Evolutionary conservation across 2,113 vertebrate genomes (phyloP).

Genomic region (Siphamia tubifer): DNA sequence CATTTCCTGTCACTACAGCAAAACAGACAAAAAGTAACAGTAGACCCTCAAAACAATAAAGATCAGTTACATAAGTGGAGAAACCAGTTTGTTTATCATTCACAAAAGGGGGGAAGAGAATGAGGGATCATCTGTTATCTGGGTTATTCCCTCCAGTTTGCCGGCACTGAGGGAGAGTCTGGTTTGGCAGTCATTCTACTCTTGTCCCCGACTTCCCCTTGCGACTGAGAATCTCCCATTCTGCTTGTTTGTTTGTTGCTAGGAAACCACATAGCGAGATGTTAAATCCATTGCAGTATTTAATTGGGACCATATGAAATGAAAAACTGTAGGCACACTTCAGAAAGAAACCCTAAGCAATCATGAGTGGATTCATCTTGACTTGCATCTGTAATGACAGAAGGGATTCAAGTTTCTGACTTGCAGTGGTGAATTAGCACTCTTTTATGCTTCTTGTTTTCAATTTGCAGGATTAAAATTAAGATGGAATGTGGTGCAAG

Average conservation of each 20-base stretch:
- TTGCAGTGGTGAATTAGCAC: not conserved
- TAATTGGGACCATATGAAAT: slow-evolving; percentile 71
- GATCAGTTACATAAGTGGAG: slow-evolving; percentile 25
- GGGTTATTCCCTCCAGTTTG: slow-evolving; percentile 46
- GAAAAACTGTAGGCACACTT: slow-evolving; percentile 49
- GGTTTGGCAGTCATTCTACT: slow-evolving; percentile 40
- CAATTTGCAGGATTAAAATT: slow-evolving; percentile 4
- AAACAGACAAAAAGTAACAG: slow-evolving; percentile 26
- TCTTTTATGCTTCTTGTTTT: slow-evolving; percentile 2
- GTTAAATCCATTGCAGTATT: slow-evolving; percentile 55
- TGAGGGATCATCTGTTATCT: slow-evolving; percentile 52
- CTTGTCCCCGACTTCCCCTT: slow-evolving; percentile 39
- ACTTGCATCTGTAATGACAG: slow-evolving; percentile 13
- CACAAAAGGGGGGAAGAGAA: slow-evolving; percentile 32
- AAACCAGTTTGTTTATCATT: slow-evolving; percentile 52
- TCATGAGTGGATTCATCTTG: slow-evolving; percentile 31
- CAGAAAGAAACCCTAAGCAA: slow-evolving; percentile 27
- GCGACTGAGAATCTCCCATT: slow-evolving; percentile 20
- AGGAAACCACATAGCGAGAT: slow-evolving; percentile 52
- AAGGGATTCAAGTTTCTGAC: not conserved
- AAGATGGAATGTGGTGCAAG: not conserved
- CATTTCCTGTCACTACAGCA: not conserved
- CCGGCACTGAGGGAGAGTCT: slow-evolving; percentile 36
- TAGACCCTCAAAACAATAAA: not conserved
- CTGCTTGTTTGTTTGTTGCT: slow-evolving; percentile 75